Percentiles rank a stretch among this genome's conserved stretches.
Evolutionary conservation across 2,888 invertebrate species (phyloP).

Genomic region (Pecten maximus): DNA sequence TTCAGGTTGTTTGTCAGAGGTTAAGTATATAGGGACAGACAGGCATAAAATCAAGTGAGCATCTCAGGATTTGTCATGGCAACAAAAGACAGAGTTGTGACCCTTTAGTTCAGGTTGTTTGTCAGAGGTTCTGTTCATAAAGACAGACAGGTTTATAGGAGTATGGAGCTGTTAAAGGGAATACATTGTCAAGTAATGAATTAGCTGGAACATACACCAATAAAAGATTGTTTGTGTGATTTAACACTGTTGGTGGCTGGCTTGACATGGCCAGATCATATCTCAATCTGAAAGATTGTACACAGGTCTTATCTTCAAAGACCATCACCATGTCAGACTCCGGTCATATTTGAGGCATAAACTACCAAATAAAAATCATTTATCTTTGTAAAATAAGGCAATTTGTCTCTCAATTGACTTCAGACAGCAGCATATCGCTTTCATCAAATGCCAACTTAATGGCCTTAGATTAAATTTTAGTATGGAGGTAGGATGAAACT

Average conservation of each 20-base stretch:
- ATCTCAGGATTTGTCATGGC: too few species aligned
- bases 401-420: background rate
- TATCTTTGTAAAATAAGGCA: background rate
- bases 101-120: too few species aligned
- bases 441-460: background rate
- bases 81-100: too few species aligned
- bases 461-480: background rate
- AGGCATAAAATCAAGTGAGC: too few species aligned
- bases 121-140: too few species aligned
- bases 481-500: background rate
- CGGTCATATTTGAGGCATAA: background rate
- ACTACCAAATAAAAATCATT: background rate
- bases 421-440: background rate
- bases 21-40: too few species aligned
- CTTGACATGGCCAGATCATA: background rate
- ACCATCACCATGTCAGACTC: background rate
- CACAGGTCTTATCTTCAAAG: background rate
- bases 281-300: background rate
- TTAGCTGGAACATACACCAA: background rate
- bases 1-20: too few species aligned
- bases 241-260: background rate
- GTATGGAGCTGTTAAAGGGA: too few species aligned
- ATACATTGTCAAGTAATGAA: background rate
- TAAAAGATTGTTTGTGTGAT: background rate
- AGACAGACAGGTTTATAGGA: too few species aligned